Base-by-base conservation (phyloP, 2,113 vertebrate genomes). In the Noturus placidus region DNA sequence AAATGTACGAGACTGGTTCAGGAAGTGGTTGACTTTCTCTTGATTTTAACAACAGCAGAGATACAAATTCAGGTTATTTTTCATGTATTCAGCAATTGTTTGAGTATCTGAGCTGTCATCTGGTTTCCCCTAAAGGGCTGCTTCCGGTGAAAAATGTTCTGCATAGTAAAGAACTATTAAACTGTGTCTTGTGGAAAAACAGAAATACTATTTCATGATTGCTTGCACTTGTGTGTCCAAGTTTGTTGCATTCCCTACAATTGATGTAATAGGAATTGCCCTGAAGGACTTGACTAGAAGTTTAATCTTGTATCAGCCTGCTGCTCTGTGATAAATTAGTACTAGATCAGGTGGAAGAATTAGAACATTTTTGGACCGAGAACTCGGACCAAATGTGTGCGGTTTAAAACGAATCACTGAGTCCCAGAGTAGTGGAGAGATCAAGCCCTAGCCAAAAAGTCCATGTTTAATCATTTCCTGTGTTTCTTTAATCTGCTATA, bases 401-500 rank as follows among this genome's bases (percentile, higher is more conserved):
- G 25, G 74, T 86, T 86, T 77, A 69, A 77, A 27, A 77, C 54
- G 83, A 83, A 78, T 78, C 6, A 35, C 7, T 42, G 50, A 42
- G 52, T 63, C 17, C 17, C 33, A 74, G 52, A 72, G 30, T 82
- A 27, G 56, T 79, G 15, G 80, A 30, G 63, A 72, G 42, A 61
- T 74, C 54, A 38, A 82, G 19, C 59, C 14, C 20, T 56, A 56
- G 54, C 54, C 69, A 74, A 35, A 85, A 76, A 59, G 22, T 30
- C 52, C 20, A 22, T 63, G 70, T 42, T 81, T 9, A 86, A 65
- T 65, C 27, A 69, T 46, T 80, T 78, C 70, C 72, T 22, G 50
- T 83, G 85, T 89, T 86, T 86, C 70, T 85, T 79, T 70, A 83
- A 61, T 83, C 84, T 78, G n/a, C 69, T 57, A 1, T 70, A 80